Percentiles rank a stretch among this genome's conserved stretches.
phyloP scores from a whole-genome alignment of 2,113 vertebrate genomes.

The Platycercus adscitus region DNA sequence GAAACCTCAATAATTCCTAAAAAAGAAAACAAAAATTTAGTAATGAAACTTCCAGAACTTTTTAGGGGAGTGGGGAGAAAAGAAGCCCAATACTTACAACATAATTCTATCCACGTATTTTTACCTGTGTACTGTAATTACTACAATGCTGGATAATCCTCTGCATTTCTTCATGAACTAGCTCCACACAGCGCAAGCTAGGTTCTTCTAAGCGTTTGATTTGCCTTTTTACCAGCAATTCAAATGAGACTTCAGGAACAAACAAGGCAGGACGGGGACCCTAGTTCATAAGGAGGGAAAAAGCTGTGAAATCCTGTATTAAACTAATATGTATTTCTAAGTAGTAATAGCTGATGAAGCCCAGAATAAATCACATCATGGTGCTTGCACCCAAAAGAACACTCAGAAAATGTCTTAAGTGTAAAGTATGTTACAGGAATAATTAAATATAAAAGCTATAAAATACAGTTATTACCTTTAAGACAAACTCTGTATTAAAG shows the following conservation, averaged over 20 bases:
- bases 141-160: slow-evolving; percentile 98
- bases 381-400: not conserved
- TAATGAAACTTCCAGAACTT: not conserved
- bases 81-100: not conserved
- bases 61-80: not conserved
- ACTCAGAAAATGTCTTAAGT: not conserved
- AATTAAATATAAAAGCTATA: not conserved
- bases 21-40: not conserved
- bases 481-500: not conserved
- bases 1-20: slow-evolving; percentile 94
- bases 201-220: slow-evolving; percentile 97
- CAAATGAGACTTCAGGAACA: slow-evolving; percentile 97
- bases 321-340: not conserved
- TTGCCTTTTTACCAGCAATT: slow-evolving; percentile 95
- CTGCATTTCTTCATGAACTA: slow-evolving; percentile 99
- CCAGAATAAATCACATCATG: not conserved
- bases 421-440: not conserved
- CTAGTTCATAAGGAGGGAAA: slow-evolving; percentile 66
- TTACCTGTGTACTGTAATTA: slow-evolving; percentile 97
- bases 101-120: not conserved
- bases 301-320: not conserved
- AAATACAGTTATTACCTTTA: not conserved
- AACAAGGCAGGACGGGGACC: slow-evolving; percentile 96
- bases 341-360: not conserved
- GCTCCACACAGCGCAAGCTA: slow-evolving; percentile 95